phyloP scores from a whole-genome alignment of 2,888 invertebrate genomes.

The Chesias legatella region DNA sequence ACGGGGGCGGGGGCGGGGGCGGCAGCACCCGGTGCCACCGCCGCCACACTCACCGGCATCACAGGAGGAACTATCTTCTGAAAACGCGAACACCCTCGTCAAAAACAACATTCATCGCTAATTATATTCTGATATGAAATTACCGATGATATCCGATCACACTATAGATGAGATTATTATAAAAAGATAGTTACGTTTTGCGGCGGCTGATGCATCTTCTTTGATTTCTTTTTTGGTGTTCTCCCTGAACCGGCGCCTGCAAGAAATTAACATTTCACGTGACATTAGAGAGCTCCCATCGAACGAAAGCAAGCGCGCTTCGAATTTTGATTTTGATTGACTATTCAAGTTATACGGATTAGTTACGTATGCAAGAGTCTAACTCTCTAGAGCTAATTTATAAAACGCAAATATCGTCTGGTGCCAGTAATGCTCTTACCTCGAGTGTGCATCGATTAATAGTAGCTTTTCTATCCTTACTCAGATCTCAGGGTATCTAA shows the following conservation, averaged over 20 bases:
- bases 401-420: constrained; percentile 15
- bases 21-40: constrained; percentile 21
- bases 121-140: too few species aligned
- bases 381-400: background rate
- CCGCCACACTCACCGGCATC: constrained; percentile 24
- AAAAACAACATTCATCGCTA: background rate
- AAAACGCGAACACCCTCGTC: constrained; percentile 15
- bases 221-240: constrained; percentile 70
- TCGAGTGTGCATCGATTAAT: constrained; percentile 31
- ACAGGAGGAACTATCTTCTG: constrained; percentile 45
- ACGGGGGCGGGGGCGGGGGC: constrained; percentile 35
- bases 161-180: too few species aligned
- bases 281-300: constrained; percentile 24
- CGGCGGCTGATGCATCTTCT: constrained; percentile 60
- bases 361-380: too few species aligned
- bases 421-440: constrained; percentile 27
- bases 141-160: too few species aligned
- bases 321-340: background rate
- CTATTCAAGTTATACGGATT: too few species aligned
- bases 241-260: constrained; percentile 61
- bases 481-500: constrained; percentile 77
- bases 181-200: constrained; percentile 65
- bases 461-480: constrained; percentile 19
- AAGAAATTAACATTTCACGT: constrained; percentile 35
- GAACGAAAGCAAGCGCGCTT: constrained; percentile 14